Conservation (phyloP, 2,888 invertebrate species). For the Stramonita haemastoma region DNA sequence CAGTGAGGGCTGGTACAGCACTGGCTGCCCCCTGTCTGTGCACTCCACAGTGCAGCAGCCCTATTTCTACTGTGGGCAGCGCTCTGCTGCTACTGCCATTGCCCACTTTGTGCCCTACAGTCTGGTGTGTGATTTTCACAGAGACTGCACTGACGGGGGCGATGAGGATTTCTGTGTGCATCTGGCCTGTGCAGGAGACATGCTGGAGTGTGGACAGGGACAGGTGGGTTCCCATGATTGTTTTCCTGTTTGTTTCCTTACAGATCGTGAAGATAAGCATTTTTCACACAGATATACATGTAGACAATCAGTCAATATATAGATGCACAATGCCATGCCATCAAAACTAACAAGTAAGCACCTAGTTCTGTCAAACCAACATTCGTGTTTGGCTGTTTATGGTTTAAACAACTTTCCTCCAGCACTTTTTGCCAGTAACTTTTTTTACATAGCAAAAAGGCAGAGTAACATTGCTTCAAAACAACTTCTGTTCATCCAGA, state of each 20-base stretch:
- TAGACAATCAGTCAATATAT: too few relatives aligned
- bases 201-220: background rate
- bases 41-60: background rate
- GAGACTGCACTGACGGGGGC: background rate
- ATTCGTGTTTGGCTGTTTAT: too few relatives aligned
- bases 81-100: too few relatives aligned
- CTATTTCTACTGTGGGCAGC: background rate
- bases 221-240: background rate
- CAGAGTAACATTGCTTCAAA: too few relatives aligned
- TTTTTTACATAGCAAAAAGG: too few relatives aligned
- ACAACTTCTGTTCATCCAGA: too few relatives aligned
- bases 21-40: background rate
- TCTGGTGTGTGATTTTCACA: constrained; percentile 9
- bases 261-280: background rate
- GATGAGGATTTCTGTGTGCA: constrained; percentile 23
- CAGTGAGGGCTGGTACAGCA: background rate
- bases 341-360: too few relatives aligned
- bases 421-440: too few relatives aligned
- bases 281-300: too few relatives aligned
- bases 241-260: background rate
- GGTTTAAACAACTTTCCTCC: too few relatives aligned
- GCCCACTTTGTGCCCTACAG: background rate
- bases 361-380: too few relatives aligned
- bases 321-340: too few relatives aligned
- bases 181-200: background rate